Conservation (phyloP, 2,797 vertebrate species). For the Mormyrus hasselquistii region DNA sequence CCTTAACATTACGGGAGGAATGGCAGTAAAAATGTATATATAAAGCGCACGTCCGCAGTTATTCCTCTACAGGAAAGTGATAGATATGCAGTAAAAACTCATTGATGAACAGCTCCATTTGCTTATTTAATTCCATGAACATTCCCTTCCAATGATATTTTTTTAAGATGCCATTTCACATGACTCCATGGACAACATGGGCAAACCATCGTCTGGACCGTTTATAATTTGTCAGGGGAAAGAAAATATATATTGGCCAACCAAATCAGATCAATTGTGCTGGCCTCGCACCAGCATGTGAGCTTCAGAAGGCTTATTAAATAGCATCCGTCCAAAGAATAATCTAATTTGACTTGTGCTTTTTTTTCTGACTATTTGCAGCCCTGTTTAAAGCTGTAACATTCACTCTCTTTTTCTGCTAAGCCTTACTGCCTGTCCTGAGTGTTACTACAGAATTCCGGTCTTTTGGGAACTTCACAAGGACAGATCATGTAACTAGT, state of each 20-base stretch:
- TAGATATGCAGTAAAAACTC: not conserved
- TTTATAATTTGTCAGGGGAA: not conserved
- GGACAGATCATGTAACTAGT: not conserved
- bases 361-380: not conserved
- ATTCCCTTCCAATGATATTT: not conserved
- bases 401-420: not conserved
- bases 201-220: not conserved
- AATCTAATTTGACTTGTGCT: not conserved
- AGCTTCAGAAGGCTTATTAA: not conserved
- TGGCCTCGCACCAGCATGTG: not conserved
- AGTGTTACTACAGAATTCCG: not conserved
- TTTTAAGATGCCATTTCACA: not conserved
- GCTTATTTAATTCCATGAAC: not conserved
- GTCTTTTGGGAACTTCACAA: not conserved
- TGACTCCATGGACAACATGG: not conserved
- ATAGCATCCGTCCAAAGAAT: not conserved
- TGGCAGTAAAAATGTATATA: not conserved
- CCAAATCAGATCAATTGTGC: not conserved
- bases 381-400: not conserved
- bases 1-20: not conserved
- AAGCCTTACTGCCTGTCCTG: not conserved
- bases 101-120: not conserved
- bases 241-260: not conserved
- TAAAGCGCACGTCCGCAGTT: not conserved
- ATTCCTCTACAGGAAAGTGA: not conserved